Evolutionary conservation across 92 coral and sea anemone species (phyloP).

Genomic region (Zoanthus solanderi): DNA sequence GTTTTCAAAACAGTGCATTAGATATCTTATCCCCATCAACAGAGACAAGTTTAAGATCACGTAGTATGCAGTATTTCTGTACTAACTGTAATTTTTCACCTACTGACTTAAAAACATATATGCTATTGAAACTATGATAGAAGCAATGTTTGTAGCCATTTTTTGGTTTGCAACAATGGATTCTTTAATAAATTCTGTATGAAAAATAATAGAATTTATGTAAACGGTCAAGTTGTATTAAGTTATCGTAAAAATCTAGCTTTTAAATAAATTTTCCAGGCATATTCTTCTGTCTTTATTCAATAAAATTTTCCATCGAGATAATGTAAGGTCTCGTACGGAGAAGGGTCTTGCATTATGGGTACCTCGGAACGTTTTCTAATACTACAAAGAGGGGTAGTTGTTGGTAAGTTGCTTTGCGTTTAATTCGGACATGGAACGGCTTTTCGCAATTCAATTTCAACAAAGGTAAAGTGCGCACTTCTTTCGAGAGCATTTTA

Average conservation of each 20-base stretch:
- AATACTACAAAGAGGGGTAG: background rate
- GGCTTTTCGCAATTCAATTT: background rate
- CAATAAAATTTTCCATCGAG: background rate
- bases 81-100: too few relatives aligned
- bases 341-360: background rate
- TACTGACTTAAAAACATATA: too few relatives aligned
- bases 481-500: background rate
- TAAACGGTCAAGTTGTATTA: background rate
- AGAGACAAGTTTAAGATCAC: too few relatives aligned
- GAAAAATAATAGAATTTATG: too few relatives aligned
- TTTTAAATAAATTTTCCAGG: background rate
- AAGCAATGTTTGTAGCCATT: background rate
- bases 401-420: background rate
- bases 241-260: background rate
- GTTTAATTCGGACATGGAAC: background rate
- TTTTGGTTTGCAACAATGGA: background rate
- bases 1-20: too few relatives aligned
- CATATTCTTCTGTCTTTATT: background rate
- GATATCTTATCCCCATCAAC: too few relatives aligned
- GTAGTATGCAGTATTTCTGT: too few relatives aligned
- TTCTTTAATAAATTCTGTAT: too few relatives aligned
- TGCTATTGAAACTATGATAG: background rate
- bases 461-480: background rate
- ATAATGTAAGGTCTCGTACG: background rate
- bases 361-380: background rate